Evolutionary conservation across 35 echinoderm and acorn worm species (phyloP).

Genomic region (Heliocidaris tuberculata): DNA sequence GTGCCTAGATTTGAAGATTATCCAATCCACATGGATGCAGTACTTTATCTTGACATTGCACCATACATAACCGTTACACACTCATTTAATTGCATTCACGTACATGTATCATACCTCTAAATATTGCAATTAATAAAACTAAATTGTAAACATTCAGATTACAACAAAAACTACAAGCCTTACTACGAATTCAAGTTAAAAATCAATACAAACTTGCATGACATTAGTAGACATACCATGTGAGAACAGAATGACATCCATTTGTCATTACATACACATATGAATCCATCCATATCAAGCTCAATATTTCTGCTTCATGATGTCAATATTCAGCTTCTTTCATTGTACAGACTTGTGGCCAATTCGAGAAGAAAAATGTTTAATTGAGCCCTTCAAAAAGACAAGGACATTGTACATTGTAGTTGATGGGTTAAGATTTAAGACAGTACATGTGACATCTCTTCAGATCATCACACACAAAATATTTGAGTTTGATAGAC

Average conservation of each 20-base stretch:
- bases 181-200: neutral
- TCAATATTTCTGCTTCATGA: too few species aligned
- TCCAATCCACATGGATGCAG: neutral
- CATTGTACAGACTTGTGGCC: too few species aligned
- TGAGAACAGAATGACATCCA: neutral
- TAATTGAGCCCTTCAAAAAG: too few species aligned
- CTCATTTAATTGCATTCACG: neutral
- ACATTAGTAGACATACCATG: neutral
- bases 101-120: neutral
- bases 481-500: too few species aligned
- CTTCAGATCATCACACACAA: too few species aligned
- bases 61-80: neutral
- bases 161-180: neutral
- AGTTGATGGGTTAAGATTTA: too few species aligned
- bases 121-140: neutral
- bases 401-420: too few species aligned
- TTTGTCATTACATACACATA: too few species aligned
- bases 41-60: neutral
- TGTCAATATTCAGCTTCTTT: too few species aligned
- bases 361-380: too few species aligned
- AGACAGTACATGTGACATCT: too few species aligned
- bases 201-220: neutral
- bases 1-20: neutral
- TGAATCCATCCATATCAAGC: too few species aligned
- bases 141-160: neutral